Evolutionary conservation across 1,140 invertebrate species (phyloP).

Genomic region (Lepeophtheirus salmonis): DNA sequence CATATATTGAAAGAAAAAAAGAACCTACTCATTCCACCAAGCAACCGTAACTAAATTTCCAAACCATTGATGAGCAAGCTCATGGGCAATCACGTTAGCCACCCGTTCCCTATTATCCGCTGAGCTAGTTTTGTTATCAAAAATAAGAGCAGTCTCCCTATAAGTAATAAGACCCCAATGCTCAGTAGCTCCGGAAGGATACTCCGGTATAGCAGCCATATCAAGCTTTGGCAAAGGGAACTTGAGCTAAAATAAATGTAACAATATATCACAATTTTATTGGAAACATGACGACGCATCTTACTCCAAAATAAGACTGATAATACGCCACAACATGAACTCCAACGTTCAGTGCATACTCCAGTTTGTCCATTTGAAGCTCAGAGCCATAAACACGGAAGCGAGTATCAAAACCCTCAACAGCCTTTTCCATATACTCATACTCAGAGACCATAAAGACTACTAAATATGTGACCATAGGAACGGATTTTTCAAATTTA

Average conservation of each 20-base stretch:
- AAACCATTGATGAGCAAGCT: conserved; percentile 53
- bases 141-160: conserved; percentile 53
- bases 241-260: not conserved
- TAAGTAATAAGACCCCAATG: conserved; percentile 79
- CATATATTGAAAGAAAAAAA: not conserved
- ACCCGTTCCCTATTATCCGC: conserved; percentile 43
- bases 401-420: conserved; percentile 39
- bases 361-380: conserved; percentile 50
- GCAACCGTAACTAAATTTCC: conserved; percentile 35
- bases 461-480: conserved; percentile 33
- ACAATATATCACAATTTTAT: conserved; percentile 26
- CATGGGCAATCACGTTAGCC: conserved; percentile 48
- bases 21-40: conserved; percentile 33
- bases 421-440: conserved; percentile 23
- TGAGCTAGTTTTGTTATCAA: conserved; percentile 44
- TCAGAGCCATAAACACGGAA: conserved; percentile 52
- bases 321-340: conserved; percentile 56
- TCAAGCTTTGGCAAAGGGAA: conserved; percentile 38
- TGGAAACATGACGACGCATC: too few species aligned
- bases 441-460: conserved; percentile 34
- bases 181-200: conserved; percentile 52
- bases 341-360: conserved; percentile 54
- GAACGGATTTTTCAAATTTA: conserved; percentile 28
- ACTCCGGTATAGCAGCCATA: conserved; percentile 72
- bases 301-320: conserved; percentile 58